Base-by-base conservation (phyloP, 2,888 invertebrate species). In the Tigriopus californicus region DNA sequence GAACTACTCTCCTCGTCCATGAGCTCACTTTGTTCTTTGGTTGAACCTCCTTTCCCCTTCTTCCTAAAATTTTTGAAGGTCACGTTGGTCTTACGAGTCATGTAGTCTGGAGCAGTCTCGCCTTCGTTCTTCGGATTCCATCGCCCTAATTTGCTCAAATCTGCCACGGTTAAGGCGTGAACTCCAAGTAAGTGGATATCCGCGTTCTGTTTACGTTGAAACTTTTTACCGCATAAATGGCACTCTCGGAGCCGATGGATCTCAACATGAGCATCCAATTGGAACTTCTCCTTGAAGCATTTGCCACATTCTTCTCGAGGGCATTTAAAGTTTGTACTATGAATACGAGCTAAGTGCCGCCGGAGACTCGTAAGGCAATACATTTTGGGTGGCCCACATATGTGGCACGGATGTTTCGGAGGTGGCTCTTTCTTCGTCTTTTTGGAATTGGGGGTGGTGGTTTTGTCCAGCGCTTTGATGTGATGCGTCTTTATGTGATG, bases 301-400 rank as follows among this genome's bases (percentile, higher is more conserved):
- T 56, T 56, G 18, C 22, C 22, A 13, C 56, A 56, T 22, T 41
- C 24, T 2, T 56, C 56, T 10, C 24, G 5, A n/a, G 20, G 22
- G 42, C 56, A 56, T 22, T 56, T 56, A 24, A 42, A 56, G 22
- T 56, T 56, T 41, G 56, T 56, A 20, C 56, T 56, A 42, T 56
- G 56, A 5, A 49, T 49, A 13, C 56, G 40, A 5, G 56, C 56
- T 11, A 56, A 41, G 18, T 56, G 56, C 22, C 56, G n/a, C 18
- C 56, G 4, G 5, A 56, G 18, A 10, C 41, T 41, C 18, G 56
- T 56, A 5, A 56, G 44, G 22, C 41, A 22, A 42, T 42, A 56
- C 56, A 56, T 56, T 41, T 18, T 41, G 15, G 41, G 12, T n/a
- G 41, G 15, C 4, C 42, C 22, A 13, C 56, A 56, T 6, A 56